Percentiles rank a stretch among this genome's conserved stretches.
phyloP scores from a whole-genome alignment of 2,113 vertebrate genomes.

The Dolichallabes microphthalmus region DNA sequence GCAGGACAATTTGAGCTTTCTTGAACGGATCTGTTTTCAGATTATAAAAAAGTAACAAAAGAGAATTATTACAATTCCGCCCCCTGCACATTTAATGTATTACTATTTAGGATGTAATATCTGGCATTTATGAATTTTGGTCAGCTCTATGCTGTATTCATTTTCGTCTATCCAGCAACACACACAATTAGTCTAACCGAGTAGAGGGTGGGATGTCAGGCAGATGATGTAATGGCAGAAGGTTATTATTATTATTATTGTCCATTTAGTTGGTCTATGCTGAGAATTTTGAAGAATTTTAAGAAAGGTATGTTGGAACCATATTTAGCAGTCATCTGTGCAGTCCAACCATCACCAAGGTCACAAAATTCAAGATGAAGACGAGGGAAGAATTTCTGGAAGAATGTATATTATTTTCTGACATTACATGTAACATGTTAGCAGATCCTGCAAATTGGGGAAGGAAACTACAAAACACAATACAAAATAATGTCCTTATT shows the following conservation, averaged over 20 bases:
- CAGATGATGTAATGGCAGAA: neutral
- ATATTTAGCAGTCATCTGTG: neutral
- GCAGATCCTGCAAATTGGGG: neutral
- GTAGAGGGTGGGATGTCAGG: neutral
- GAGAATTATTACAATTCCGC: neutral
- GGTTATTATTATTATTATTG: neutral
- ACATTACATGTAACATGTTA: neutral
- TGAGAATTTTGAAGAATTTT: neutral
- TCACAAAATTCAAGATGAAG: neutral
- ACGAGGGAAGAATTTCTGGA: neutral
- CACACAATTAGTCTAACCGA: neutral
- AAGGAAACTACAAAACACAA: neutral
- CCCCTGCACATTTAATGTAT: neutral
- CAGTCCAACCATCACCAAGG: neutral
- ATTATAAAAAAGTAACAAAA: neutral
- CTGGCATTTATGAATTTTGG: neutral
- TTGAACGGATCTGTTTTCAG: neutral
- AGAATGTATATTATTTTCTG: neutral
- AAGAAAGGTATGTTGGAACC: neutral
- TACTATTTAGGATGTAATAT: neutral
- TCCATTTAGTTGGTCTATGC: neutral
- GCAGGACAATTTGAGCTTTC: neutral
- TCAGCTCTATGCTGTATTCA: neutral
- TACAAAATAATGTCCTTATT: neutral
- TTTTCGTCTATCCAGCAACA: neutral